Base-by-base conservation (phyloP, 1,140 invertebrate species). In the Himalopsyche phryganea region DNA sequence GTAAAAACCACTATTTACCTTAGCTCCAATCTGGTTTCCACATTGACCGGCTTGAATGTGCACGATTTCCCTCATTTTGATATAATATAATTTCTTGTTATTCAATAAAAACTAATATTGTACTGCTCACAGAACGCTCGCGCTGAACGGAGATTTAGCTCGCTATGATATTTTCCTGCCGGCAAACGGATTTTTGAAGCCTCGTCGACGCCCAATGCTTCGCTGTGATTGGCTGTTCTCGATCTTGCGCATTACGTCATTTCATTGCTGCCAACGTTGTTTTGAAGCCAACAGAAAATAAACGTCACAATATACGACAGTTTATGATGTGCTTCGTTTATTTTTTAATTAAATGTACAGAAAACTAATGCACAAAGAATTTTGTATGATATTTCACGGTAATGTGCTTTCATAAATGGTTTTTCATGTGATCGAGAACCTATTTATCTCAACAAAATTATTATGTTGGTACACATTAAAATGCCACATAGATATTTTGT, bases 41-140 rank as follows among this genome's bases (percentile, higher is more conserved):
- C 86, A 88, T 71, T 89, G 87, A 59, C 87, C 86, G 58, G 84
- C 85, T 71, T 89, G 86, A 58, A 89, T 75, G 69, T 89, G 87
- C 61, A 89, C 85, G 68, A 89, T 89, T 81, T 89, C 86, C 68
- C 86, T 81, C 86, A 88, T 88, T 59, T 68, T 80, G 28, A 48
- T 55, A 19, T 45, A 36, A 36, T 50, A 46, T 49, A 49, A 40
- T 50, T n/a, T 56, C 46, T 49, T 56, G 28, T 55, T 47, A 46
- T 41, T 55, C 36, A 55, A 38, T 46, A 55, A 55, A 55, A 55
- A 55, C 52, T 55, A 47, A 55, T 46, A 47, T 55, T 55, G 48
- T 55, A 55, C 52, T 48, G 42, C 52, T 44, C 45, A 15, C 19
- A 40, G n/a, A 38, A 55, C 52, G 52, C 44, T 32, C 52, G 52